Conservation (phyloP, 30 jellyfish, hydroid and myxozoan species). For the Nemopilema nomurai region DNA sequence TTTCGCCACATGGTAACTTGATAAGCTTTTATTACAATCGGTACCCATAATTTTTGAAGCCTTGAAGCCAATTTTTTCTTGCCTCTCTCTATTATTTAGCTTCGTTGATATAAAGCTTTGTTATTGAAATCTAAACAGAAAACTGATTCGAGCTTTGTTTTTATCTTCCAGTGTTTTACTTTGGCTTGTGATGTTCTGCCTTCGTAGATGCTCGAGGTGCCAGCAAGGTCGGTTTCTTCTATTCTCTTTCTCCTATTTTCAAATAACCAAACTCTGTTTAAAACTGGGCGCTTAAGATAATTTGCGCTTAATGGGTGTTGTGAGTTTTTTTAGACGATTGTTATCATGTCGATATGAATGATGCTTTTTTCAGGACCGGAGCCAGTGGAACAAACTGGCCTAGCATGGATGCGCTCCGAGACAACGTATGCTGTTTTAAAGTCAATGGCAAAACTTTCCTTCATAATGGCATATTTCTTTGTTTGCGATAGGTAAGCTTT, state of each 20-base stretch:
- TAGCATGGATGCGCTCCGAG: slow-evolving; percentile 80
- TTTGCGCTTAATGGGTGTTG: not conserved
- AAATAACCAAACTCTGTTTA: not conserved
- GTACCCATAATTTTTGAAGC: no score
- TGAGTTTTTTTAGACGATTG: not conserved
- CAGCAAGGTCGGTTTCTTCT: slow-evolving; percentile 3
- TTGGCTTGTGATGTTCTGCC: slow-evolving; percentile 57
- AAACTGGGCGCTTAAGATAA: not conserved
- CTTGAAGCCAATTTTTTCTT: no score
- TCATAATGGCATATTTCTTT: slow-evolving; percentile 82
- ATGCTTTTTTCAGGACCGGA: slow-evolving; percentile 25
- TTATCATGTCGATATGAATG: not conserved
- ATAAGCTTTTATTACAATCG: no score
- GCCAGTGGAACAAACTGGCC: slow-evolving; percentile 38
- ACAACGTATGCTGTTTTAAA: slow-evolving; percentile 67
- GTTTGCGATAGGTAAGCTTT: slow-evolving; percentile 87
- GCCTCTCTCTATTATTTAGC: no score
- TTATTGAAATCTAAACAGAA: no score
- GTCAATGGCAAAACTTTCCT: slow-evolving; percentile 83
- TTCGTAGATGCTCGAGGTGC: slow-evolving; percentile 34
- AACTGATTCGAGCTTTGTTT: no score
- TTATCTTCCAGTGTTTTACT: slow-evolving; percentile 32
- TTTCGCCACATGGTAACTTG: slow-evolving; percentile 91
- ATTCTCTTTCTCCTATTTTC: not conserved
- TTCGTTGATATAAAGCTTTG: no score